Percentiles rank a stretch among this genome's conserved stretches.
phyloP scores from a whole-genome alignment of 2,888 invertebrate species.

The Xestia rhomboidea region DNA sequence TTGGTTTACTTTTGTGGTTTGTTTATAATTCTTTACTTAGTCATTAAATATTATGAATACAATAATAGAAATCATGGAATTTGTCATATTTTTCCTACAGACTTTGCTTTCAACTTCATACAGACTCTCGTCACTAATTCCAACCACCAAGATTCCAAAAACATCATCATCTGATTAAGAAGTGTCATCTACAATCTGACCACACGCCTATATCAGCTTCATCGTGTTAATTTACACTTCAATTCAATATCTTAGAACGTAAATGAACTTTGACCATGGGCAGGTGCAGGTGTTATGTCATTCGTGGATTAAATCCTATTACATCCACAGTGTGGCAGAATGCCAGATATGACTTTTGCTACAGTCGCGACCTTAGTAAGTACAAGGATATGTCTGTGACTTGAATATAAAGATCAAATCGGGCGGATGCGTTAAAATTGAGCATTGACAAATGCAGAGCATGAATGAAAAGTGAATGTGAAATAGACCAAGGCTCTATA shows the following conservation, averaged over 20 bases:
- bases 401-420: conserved; percentile 57
- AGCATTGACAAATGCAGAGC: conserved; percentile 45
- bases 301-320: conserved; percentile 32
- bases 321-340: conserved; percentile 30
- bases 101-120: not conserved
- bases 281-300: conserved; percentile 36
- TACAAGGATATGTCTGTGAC: conserved; percentile 40
- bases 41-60: not conserved
- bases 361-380: conserved; percentile 39
- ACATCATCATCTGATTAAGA: not conserved
- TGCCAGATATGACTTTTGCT: conserved; percentile 46
- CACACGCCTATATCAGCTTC: not conserved
- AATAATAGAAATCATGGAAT: not conserved
- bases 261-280: conserved; percentile 40
- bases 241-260: conserved; percentile 23
- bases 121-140: not conserved
- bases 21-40: not conserved
- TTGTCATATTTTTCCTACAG: not conserved
- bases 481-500: conserved; percentile 54
- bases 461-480: conserved; percentile 50
- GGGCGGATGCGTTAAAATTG: conserved; percentile 45
- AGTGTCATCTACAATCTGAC: not conserved
- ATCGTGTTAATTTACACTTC: conserved; percentile 20
- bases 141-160: not conserved
- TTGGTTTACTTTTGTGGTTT: conserved; percentile 45